Conservation (phyloP, 2,888 invertebrate species). For the Pterostichus niger region DNA sequence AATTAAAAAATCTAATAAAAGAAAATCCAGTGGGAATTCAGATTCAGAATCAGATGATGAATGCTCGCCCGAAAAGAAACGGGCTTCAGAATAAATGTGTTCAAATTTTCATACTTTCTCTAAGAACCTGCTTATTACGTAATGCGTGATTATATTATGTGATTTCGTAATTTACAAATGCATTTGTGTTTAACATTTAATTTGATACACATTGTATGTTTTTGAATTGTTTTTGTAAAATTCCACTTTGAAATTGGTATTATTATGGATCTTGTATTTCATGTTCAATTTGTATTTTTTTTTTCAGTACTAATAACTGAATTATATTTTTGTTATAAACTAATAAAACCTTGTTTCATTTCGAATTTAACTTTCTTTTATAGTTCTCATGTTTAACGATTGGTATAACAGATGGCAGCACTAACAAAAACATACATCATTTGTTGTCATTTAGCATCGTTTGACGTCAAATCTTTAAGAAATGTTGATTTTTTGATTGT, state of each 20-base stretch:
- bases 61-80: slow-evolving; percentile 73
- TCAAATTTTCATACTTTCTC: slow-evolving; percentile 68
- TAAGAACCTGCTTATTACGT: slow-evolving; percentile 59
- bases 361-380: background rate
- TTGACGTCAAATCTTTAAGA: slow-evolving; percentile 57
- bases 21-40: slow-evolving; percentile 72
- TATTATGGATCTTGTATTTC: slow-evolving; percentile 24
- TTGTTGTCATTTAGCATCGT: slow-evolving; percentile 67
- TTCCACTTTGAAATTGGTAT: slow-evolving; percentile 54
- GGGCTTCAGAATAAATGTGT: slow-evolving; percentile 51
- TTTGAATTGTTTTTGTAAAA: slow-evolving; percentile 57
- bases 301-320: slow-evolving; percentile 54
- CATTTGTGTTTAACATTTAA: slow-evolving; percentile 41
- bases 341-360: slow-evolving; percentile 27
- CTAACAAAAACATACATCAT: slow-evolving; percentile 68
- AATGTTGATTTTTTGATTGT: slow-evolving; percentile 24
- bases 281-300: slow-evolving; percentile 55
- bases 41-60: slow-evolving; percentile 68
- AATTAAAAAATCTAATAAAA: slow-evolving; percentile 69
- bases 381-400: background rate
- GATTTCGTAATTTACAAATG: slow-evolving; percentile 63
- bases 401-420: slow-evolving; percentile 68
- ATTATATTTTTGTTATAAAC: slow-evolving; percentile 63
- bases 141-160: slow-evolving; percentile 63
- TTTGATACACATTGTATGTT: slow-evolving; percentile 1